Evolutionary conservation across 1,140 invertebrate species (phyloP).

Genomic region (Brachionus angularis): DNA sequence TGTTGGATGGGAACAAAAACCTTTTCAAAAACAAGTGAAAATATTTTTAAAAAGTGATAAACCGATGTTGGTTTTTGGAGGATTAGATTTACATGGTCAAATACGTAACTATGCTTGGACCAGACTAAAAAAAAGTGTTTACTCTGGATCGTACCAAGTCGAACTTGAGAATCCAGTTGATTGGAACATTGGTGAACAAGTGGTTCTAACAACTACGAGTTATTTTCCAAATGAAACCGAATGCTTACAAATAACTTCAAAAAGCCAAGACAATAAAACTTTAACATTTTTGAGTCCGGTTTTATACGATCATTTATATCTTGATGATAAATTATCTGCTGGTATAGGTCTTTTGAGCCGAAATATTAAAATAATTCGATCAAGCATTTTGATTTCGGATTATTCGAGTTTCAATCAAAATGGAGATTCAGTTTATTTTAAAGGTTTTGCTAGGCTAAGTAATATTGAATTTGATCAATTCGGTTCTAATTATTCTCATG

Average conservation of each 20-base stretch:
- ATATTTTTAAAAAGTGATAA: conserved; percentile 47
- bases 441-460: conserved; percentile 32
- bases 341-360: conserved; percentile 52
- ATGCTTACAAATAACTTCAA: conserved; percentile 29
- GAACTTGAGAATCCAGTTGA: conserved; percentile 32
- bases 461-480: conserved; percentile 2
- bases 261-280: conserved; percentile 5
- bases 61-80: conserved; percentile 31
- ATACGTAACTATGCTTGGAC: conserved; percentile 22
- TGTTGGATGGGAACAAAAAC: conserved; percentile 46
- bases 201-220: conserved; percentile 29
- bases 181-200: conserved; percentile 47
- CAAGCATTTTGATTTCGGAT: conserved; percentile 49
- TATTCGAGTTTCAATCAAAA: conserved; percentile 10
- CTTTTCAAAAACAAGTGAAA: conserved; percentile 44
- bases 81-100: conserved; percentile 37
- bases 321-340: conserved; percentile 47
- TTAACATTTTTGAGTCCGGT: not conserved
- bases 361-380: conserved; percentile 53
- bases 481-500: not conserved
- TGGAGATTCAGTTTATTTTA: not conserved
- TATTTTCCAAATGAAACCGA: conserved; percentile 17
- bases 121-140: not conserved
- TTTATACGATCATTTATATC: not conserved
- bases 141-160: not conserved